Percentiles rank a stretch among this genome's conserved stretches.
Evolutionary conservation across 2,888 invertebrate genomes (phyloP).

Genomic region (Pyrocoelia pectoralis): DNA sequence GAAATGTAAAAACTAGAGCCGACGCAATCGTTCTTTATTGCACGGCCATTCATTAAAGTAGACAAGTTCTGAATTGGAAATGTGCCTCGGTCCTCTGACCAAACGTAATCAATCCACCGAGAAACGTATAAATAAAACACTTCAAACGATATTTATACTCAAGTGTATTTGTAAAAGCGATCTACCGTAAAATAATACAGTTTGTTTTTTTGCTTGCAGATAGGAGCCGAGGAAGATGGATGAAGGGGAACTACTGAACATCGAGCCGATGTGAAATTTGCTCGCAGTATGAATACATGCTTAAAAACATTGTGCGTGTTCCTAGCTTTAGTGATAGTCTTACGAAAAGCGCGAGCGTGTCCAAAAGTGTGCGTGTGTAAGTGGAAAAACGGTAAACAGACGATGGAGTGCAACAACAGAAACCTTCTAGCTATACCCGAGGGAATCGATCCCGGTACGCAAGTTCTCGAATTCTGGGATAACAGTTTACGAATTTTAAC

Average conservation of each 20-base stretch:
- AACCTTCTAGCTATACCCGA: slow-evolving; percentile 79
- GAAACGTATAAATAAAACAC: slow-evolving; percentile 30
- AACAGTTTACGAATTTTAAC: slow-evolving; percentile 83
- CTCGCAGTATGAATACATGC: slow-evolving; percentile 37
- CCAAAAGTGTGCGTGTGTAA: slow-evolving; percentile 85
- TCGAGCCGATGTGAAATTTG: slow-evolving; percentile 7
- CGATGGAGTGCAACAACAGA: slow-evolving; percentile 85
- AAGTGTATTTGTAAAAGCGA: slow-evolving; percentile 17
- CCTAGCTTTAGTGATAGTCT: slow-evolving; percentile 33
- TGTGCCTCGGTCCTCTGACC: slow-evolving; percentile 32
- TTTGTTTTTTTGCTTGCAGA: slow-evolving; percentile 31
- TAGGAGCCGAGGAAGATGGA: slow-evolving; percentile 11
- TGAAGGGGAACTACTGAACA: slow-evolving; percentile 15
- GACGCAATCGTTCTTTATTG: slow-evolving; percentile 50
- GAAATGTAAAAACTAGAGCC: slow-evolving; percentile 47
- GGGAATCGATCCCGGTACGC: slow-evolving; percentile 83
- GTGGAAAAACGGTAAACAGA: slow-evolving; percentile 93
- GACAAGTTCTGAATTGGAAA: slow-evolving; percentile 52
- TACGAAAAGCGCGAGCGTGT: slow-evolving; percentile 63
- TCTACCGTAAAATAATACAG: slow-evolving; percentile 17
- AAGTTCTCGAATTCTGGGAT: slow-evolving; percentile 85
- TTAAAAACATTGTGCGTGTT: slow-evolving; percentile 34
- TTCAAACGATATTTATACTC: slow-evolving; percentile 24
- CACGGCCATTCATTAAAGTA: slow-evolving; percentile 49
- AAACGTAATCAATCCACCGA: slow-evolving; percentile 32